Evolutionary conservation across 2,113 vertebrate genomes (phyloP).

Genomic region (Dasyornis broadbenti): DNA sequence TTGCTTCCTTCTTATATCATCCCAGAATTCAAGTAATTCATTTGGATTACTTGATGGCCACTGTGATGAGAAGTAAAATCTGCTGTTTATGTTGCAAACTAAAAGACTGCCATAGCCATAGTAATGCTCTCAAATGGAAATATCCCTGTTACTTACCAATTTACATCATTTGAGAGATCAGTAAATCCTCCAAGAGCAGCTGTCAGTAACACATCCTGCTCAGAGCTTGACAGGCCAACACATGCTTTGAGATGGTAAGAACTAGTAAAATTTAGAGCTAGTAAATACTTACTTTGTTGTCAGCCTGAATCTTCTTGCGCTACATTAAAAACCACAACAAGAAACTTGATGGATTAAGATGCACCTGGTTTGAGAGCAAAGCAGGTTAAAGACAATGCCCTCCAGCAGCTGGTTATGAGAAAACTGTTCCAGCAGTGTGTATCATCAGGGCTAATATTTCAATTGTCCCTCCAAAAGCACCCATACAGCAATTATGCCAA

Average conservation of each 20-base stretch:
- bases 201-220: neutral
- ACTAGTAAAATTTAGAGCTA: neutral
- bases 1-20: neutral
- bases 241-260: neutral
- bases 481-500: neutral
- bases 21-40: neutral
- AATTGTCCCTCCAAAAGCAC: neutral
- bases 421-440: neutral
- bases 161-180: neutral
- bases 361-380: neutral
- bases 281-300: neutral
- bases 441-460: neutral
- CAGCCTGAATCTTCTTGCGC: neutral
- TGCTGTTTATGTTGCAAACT: neutral
- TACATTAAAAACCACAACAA: neutral
- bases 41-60: neutral
- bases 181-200: neutral
- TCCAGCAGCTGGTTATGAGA: neutral
- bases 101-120: neutral
- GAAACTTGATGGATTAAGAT: neutral
- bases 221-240: neutral
- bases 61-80: neutral
- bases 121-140: neutral
- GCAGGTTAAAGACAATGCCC: neutral
- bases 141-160: neutral